A percentile compares a stretch with the other conserved stretches of the same genome.
phyloP scores from a whole-genome alignment of 2,113 vertebrate species.

The Clupea harengus region DNA sequence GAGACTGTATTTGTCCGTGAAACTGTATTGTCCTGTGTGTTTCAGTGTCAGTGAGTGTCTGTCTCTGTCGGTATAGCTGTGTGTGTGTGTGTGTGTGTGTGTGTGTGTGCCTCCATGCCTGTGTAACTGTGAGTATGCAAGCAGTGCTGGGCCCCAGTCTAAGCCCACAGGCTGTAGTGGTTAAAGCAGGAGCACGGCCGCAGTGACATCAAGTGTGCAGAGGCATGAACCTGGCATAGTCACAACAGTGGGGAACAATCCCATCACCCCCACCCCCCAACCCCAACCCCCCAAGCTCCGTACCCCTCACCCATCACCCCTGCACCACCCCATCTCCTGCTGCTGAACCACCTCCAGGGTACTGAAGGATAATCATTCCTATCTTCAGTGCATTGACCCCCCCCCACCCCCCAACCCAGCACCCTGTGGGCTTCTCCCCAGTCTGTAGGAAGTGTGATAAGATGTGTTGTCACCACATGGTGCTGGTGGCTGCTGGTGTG shows the following conservation, averaged over 20 bases:
- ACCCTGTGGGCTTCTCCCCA: conserved; percentile 22
- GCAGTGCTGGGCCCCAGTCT: background rate
- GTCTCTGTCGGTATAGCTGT: background rate
- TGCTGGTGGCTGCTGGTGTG: conserved; percentile 30
- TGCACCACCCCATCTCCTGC: background rate
- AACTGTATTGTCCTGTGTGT: too few species aligned
- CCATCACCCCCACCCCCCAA: background rate
- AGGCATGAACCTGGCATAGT: background rate
- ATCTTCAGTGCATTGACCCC: background rate
- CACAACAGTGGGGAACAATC: conserved; percentile 1
- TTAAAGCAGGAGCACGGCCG: conserved; percentile 15
- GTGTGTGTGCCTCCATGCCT: background rate
- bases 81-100: background rate
- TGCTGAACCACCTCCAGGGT: background rate
- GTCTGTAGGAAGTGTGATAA: conserved; percentile 53
- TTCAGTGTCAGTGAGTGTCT: background rate
- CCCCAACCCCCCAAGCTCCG: background rate
- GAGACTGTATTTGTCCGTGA: background rate
- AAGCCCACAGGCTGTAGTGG: background rate
- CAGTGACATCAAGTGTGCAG: conserved; percentile 30
- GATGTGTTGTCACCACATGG: conserved; percentile 43
- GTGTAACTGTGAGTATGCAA: background rate
- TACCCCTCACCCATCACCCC: background rate
- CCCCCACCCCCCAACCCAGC: background rate
- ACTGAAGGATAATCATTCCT: background rate